Evolutionary conservation across 2,797 vertebrate species (phyloP).

Genomic region (Holocentrus rufus): DNA sequence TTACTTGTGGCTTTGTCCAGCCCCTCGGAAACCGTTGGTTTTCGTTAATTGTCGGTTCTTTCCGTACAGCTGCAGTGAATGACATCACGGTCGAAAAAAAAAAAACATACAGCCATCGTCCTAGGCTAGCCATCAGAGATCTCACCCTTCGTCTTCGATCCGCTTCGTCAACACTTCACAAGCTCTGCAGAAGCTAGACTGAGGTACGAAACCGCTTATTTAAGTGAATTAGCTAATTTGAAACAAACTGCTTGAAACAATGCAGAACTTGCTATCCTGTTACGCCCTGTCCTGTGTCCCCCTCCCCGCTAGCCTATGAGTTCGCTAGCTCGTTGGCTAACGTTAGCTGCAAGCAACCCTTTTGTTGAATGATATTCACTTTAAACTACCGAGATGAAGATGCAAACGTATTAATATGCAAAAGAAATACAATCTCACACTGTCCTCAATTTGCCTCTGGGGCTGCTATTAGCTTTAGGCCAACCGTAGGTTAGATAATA

Average conservation of each 20-base stretch:
- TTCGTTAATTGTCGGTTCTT: constrained; percentile 42
- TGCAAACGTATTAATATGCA: neutral
- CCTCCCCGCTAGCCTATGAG: neutral
- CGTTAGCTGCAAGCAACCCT: constrained; percentile 10
- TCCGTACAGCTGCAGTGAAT: constrained; percentile 66
- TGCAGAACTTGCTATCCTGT: neutral
- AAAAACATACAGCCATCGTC: constrained; percentile 19
- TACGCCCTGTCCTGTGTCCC: neutral
- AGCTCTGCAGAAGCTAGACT: constrained; percentile 9
- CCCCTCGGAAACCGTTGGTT: constrained; percentile 1
- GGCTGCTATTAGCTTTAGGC: no score
- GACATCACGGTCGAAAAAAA: constrained; percentile 51
- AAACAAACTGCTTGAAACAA: neutral
- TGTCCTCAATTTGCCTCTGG: neutral
- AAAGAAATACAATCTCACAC: no score
- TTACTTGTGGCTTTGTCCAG: no score
- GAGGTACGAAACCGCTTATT: constrained; percentile 38
- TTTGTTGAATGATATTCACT: constrained; percentile 14
- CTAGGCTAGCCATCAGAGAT: constrained; percentile 1
- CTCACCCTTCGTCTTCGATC: constrained; percentile 53
- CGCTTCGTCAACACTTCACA: constrained; percentile 3
- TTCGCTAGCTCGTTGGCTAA: constrained; percentile 31
- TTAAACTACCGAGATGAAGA: neutral
- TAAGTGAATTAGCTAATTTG: neutral
- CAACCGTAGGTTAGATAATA: no score